Evolutionary conservation across 2,888 invertebrate genomes (phyloP).

Genomic region (Andrena flavipes): DNA sequence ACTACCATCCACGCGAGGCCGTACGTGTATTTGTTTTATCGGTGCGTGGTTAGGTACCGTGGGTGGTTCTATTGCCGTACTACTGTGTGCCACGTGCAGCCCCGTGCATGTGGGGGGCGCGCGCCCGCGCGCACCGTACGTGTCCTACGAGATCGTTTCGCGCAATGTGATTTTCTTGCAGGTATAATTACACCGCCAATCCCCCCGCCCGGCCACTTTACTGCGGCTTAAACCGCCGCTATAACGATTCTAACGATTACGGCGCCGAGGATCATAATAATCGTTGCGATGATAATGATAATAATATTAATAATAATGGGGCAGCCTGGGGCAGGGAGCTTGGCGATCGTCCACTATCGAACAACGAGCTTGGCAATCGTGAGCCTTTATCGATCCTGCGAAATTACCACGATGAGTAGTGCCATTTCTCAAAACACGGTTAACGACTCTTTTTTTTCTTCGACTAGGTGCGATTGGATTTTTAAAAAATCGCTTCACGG

Average conservation of each 20-base stretch:
- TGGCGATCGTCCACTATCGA: slow-evolving; percentile 63
- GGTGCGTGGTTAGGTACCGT: slow-evolving; percentile 50
- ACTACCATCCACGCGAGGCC: slow-evolving; percentile 54
- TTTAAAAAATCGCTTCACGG: too few species aligned
- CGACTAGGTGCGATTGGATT: too few species aligned
- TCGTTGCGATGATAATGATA: slow-evolving; percentile 49
- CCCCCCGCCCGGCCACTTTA: slow-evolving; percentile 38
- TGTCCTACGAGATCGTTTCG: slow-evolving; percentile 76
- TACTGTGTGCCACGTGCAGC: background rate
- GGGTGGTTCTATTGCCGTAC: slow-evolving; percentile 27
- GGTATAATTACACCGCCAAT: slow-evolving; percentile 70
- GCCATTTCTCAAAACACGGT: too few species aligned
- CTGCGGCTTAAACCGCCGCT: slow-evolving; percentile 29
- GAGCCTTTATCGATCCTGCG: slow-evolving; percentile 16
- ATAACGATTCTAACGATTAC: slow-evolving; percentile 46
- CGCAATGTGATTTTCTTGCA: slow-evolving; percentile 78
- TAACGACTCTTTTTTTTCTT: too few species aligned
- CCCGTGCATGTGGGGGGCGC: background rate
- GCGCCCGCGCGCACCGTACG: slow-evolving; percentile 42
- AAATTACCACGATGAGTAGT: background rate
- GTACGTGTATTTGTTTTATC: slow-evolving; percentile 44
- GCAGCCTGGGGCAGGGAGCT: slow-evolving; percentile 11
- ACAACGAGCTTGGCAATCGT: background rate
- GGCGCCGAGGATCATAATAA: slow-evolving; percentile 49
- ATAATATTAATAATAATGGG: slow-evolving; percentile 54